phyloP scores from a whole-genome alignment of 2,113 vertebrate genomes.

The Aviceda subcristata region DNA sequence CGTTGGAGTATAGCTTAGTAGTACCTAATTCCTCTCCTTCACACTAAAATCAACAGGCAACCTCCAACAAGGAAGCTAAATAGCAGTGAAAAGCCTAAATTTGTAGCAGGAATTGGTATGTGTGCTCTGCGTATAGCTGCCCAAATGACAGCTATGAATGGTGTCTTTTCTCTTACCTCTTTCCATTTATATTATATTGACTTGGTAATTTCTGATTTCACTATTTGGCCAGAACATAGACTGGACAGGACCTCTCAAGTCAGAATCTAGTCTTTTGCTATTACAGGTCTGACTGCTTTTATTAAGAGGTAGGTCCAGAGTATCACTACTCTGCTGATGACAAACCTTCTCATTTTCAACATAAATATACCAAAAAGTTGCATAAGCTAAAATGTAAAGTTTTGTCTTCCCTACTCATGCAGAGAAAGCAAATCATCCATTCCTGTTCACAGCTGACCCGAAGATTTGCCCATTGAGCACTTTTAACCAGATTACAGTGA shows the following conservation, averaged over 20 bases:
- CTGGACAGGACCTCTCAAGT: not conserved
- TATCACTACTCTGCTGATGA: not conserved
- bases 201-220: not conserved
- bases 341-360: not conserved
- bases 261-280: not conserved
- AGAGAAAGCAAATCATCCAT: not conserved
- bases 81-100: not conserved
- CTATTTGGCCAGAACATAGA: accelerated
- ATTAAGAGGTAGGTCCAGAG: not conserved
- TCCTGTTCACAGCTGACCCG: not conserved
- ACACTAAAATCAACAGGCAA: not conserved
- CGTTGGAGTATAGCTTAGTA: not conserved
- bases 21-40: not conserved
- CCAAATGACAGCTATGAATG: not conserved
- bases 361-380: not conserved
- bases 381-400: not conserved
- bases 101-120: not conserved
- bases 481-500: not conserved
- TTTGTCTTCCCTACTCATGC: not conserved
- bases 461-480: not conserved
- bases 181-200: not conserved
- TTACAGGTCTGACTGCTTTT: not conserved
- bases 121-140: not conserved
- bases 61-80: not conserved
- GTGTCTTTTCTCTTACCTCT: not conserved